A percentile compares a stretch with the other conserved stretches of the same genome.
phyloP scores from a whole-genome alignment of 1,140 invertebrate genomes.

The Schlechtendalia chinensis region DNA sequence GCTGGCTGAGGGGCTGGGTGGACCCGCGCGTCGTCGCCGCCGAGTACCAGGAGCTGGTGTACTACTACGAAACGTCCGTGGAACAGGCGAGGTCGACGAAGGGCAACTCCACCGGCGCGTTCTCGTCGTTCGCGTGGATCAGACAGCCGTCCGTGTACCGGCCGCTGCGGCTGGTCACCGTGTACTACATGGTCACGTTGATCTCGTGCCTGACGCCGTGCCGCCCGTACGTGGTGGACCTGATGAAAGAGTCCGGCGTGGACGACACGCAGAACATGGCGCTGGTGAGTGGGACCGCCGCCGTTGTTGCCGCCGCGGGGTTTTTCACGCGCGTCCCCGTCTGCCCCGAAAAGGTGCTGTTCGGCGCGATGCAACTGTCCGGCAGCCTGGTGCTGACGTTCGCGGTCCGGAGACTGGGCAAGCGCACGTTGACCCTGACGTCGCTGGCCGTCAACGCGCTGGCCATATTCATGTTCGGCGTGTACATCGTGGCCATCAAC shows the following conservation, averaged over 20 bases:
- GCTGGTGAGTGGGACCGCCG: not conserved
- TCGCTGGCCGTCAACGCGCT: not conserved
- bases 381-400: not conserved
- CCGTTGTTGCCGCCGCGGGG: too few relatives aligned
- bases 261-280: not conserved
- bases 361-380: conserved; percentile 10
- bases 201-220: not conserved
- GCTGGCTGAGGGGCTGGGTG: conserved; percentile 60
- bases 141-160: not conserved
- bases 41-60: conserved; percentile 58
- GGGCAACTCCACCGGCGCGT: not conserved
- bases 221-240: not conserved
- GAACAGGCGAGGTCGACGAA: not conserved
- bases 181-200: conserved; percentile 8
- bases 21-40: conserved; percentile 56
- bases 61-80: conserved; percentile 44
- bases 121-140: not conserved
- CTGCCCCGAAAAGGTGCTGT: too few relatives aligned
- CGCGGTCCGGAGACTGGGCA: conserved; percentile 9
- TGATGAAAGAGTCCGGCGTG: not conserved
- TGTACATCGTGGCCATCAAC: not conserved
- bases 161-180: not conserved
- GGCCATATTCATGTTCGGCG: conserved; percentile 16
- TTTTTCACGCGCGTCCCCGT: too few relatives aligned
- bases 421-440: conserved; percentile 21